These are phyloP conservation scores for Cybosia mesomella DNA, from an alignment of 2,888 invertebrate species.

Conservation along the genomic window DNA sequence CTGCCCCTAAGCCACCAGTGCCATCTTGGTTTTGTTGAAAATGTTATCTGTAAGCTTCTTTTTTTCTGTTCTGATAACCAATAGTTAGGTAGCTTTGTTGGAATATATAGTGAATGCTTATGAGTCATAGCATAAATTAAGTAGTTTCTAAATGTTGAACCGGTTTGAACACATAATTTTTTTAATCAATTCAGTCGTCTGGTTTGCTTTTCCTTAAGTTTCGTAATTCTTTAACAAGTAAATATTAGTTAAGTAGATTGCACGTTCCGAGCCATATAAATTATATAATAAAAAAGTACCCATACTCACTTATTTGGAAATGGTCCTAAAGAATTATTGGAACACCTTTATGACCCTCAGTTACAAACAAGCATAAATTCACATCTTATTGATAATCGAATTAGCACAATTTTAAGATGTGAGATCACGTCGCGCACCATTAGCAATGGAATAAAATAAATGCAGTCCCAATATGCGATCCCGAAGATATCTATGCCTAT, in stretches of 20 bases:
- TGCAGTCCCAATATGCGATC: not conserved
- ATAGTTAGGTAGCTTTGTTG: not conserved
- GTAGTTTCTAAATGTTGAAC: constrained; percentile 1
- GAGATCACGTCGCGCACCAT: not conserved
- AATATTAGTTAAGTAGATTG: not conserved
- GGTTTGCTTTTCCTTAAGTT: constrained; percentile 6
- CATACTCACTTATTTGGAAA: not conserved
- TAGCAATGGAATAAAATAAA: not conserved
- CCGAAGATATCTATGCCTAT: not conserved
- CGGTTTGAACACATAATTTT: not conserved
- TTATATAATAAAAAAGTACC: not conserved
- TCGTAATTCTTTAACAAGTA: not conserved
- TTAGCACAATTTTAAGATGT: not conserved
- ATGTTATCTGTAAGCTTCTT: too few relatives aligned
- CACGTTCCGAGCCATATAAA: not conserved
- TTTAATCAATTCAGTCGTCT: not conserved
- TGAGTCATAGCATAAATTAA: not conserved
- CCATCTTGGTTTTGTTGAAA: too few relatives aligned
- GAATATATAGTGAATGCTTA: not conserved
- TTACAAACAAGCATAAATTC: not conserved
- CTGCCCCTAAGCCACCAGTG: too few relatives aligned
- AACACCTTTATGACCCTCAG: constrained; percentile 8
- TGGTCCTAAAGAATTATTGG: not conserved
- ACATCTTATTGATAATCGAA: constrained; percentile 3
- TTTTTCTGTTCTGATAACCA: not conserved